These are phyloP conservation scores for Cyclopterus lumpus DNA, from an alignment of 2,797 vertebrate genomes.

Conservation along the genomic window DNA sequence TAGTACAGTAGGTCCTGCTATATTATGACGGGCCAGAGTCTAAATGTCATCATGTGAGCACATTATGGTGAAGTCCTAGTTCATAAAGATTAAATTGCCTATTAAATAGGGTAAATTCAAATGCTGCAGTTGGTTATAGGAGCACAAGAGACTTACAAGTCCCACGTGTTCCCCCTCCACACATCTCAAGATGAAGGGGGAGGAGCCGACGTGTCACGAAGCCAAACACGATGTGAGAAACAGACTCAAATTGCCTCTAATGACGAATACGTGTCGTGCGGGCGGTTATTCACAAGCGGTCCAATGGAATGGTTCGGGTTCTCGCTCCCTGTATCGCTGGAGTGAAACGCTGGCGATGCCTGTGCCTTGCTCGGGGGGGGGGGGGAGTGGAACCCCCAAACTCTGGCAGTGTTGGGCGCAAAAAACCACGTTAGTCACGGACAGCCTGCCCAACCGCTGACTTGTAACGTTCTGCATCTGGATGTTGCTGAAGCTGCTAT, in stretches of 20 bases:
- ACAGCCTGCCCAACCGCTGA: background rate
- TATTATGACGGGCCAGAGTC: background rate
- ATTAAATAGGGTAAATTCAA: background rate
- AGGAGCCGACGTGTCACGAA: constrained; percentile 22
- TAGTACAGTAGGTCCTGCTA: background rate
- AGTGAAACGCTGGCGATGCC: background rate
- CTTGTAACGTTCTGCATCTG: background rate
- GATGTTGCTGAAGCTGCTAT: background rate
- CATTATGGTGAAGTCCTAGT: background rate
- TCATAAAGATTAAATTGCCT: background rate
- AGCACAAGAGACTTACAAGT: background rate
- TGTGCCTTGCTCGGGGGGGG: constrained; percentile 29
- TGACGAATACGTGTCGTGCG: constrained; percentile 16
- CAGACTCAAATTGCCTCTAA: constrained; percentile 29
- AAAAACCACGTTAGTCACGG: background rate
- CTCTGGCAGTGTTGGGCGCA: background rate
- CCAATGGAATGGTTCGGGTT: constrained; percentile 1
- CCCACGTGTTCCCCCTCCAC: too few species aligned
- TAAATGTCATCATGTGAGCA: background rate
- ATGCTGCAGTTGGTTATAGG: background rate
- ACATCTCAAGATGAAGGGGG: constrained; percentile 9
- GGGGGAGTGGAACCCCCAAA: constrained; percentile 11
- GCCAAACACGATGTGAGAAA: constrained; percentile 20
- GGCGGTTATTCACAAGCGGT: background rate
- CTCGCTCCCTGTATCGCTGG: background rate